Base-by-base conservation (phyloP, 2,797 vertebrate species). In the Myoxocephalus aenaeus region DNA sequence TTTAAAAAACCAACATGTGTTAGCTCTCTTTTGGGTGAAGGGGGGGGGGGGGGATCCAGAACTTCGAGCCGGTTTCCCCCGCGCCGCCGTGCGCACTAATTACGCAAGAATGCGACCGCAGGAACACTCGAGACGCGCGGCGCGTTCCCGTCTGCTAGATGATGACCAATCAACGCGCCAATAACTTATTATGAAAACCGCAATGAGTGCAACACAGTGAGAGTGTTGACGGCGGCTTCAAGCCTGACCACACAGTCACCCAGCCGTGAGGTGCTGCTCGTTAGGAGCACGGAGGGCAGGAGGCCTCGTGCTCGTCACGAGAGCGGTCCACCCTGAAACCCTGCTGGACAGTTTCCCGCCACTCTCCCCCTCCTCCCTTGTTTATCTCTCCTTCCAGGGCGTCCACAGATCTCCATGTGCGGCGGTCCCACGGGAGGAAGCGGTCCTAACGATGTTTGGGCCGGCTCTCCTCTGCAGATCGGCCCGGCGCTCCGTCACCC, bases 71-170 rank as follows among this genome's bases (percentile, higher is more conserved):
- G 4, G 54, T 73, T 86, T 88, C 78, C 77, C 66, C 70, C 6
- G 77, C 73, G 82, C 51, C 7, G 50, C 79, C 56, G 78, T 34
- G 20, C 76, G 75, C 59, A 14, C 64, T 81, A 74, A 86, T 88
- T 80, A 87, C 64, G 68, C 76, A 82, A 87, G 85, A 90, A 90
- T 91, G 90, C 67, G 65, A 76, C 64, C 78, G 69, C 34, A 79
- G 76, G 73, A 85, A 83, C 46, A 57, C 80, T 82, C 73, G 17
- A 82, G 59, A 87, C 10, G 44, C 66, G 69, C 54, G 71, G 48
- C 34, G 36, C 77, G 73, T 20, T 70, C 75, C 53, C 18, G 70
- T 62, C 77, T 87, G 53, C 64, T 58, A 80, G 70, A 81, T 86
- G 70, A 83, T 34, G 70, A 74, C 69, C 77, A 80, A 80, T 85